Base-by-base conservation (phyloP, 2,113 vertebrate genomes). In the Chiloscyllium plagiosum region DNA sequence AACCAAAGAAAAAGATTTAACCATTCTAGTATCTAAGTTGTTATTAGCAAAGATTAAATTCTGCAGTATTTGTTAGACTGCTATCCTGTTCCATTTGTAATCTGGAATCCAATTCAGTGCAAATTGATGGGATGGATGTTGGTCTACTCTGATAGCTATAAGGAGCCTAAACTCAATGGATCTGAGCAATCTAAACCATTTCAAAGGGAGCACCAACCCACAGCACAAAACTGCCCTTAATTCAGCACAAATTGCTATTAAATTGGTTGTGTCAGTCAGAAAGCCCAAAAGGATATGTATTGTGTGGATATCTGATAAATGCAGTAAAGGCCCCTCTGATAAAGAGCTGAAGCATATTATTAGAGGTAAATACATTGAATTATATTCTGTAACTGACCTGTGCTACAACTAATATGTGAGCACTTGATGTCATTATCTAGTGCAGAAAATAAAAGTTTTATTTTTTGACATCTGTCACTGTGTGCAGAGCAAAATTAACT, bases 241-340 rank as follows among this genome's bases (percentile, higher is more conserved):
- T 80, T 80, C 76, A 80, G 76, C 76, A n/a, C 33, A 80, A 80
- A 80, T 80, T 80, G 76, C 76, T 80, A 80, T 37, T n/a, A 80
- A 80, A 80, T 80, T 80, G 12, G 76, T 17, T 80, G 33, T 80
- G 76, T n/a, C 33, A 37, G 12, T 37, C 33, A 80, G 76, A 80
- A 80, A 80, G 12, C 76, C 76, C 76, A 80, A 33, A 80, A 80
- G 76, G 76, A 37, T 80, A n/a, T 37, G 33, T 80, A 37, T 37
- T 80, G 76, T 80, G 76, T 15, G 33, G n/a, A 80, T 80, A n/a
- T 80, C 76, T 80, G 76, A 37, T 37, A n/a, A 37, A 80, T 80
- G 33, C 76, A 80, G 33, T 37, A 37, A n/a, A 37, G 76, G 12
- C 12, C 33, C 15, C 76, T n/a, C 76, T 80, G 29, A 8, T 80